These are phyloP conservation scores for Drosophila lini DNA, from an alignment of 1,140 invertebrate genomes.

Conservation along the genomic window DNA sequence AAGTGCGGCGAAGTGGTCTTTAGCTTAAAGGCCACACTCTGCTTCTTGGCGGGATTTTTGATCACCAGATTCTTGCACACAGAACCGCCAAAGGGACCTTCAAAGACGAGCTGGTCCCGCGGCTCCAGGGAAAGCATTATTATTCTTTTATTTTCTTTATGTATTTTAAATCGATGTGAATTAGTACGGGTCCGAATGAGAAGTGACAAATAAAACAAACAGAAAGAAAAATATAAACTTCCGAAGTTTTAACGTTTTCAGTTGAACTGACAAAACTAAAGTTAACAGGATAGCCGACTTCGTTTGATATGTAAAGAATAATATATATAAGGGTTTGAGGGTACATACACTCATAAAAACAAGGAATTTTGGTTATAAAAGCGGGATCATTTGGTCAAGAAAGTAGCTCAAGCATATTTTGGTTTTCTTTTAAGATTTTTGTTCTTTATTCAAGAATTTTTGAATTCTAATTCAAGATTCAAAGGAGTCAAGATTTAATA, in stretches of 20 bases:
- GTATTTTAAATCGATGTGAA: not conserved
- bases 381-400: no score
- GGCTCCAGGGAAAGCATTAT: conserved; percentile 44
- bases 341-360: no score
- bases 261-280: not conserved
- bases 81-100: conserved; percentile 45
- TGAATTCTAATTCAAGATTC: no score
- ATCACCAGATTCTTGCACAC: conserved; percentile 37
- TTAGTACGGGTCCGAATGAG: not conserved
- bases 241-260: not conserved
- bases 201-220: not conserved
- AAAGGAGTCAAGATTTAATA: no score
- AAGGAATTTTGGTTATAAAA: no score
- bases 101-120: conserved; percentile 28
- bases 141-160: not conserved
- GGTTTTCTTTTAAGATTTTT: no score
- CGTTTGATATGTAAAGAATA: not conserved
- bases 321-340: no score
- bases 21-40: conserved; percentile 51
- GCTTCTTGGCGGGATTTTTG: conserved; percentile 34
- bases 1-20: conserved; percentile 61
- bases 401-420: no score
- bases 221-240: not conserved
- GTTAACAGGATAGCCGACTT: not conserved
- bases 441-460: no score